These are phyloP conservation scores for Anabacerthia variegaticeps DNA, from an alignment of 2,797 vertebrate species.

Conservation along the genomic window DNA sequence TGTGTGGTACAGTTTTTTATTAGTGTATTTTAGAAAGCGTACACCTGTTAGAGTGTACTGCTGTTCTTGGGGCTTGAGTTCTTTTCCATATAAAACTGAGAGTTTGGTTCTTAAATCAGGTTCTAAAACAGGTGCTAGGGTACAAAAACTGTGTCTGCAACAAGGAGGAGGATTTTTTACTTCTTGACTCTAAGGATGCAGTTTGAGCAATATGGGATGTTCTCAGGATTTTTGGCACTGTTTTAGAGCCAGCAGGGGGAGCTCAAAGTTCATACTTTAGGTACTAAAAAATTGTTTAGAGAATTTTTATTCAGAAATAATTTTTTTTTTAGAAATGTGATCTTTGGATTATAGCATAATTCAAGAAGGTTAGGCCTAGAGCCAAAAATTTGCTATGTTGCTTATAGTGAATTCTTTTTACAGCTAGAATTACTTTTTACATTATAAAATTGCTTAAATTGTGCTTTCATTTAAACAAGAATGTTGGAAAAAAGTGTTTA, in stretches of 20 bases:
- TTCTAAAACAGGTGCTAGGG: neutral
- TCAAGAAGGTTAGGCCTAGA: neutral
- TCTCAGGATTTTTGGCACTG: neutral
- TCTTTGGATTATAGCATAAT: neutral
- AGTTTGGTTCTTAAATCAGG: neutral
- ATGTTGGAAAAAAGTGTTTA: neutral
- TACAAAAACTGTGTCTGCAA: neutral
- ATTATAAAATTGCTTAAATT: neutral
- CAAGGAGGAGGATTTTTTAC: neutral
- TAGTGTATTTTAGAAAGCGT: neutral
- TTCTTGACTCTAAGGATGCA: neutral
- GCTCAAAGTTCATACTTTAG: neutral
- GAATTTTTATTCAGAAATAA: neutral
- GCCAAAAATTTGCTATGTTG: neutral
- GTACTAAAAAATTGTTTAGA: neutral
- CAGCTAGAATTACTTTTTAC: neutral
- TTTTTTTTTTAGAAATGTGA: neutral
- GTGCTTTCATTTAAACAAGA: neutral
- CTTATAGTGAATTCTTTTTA: neutral
- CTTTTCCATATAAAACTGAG: neutral
- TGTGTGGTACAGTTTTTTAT: neutral
- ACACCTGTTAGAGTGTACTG: neutral
- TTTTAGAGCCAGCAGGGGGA: slow-evolving; percentile 32
- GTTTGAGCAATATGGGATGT: neutral
- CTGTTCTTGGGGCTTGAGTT: neutral